phyloP scores from a whole-genome alignment of 2,113 vertebrate genomes.

The Nothoprocta perdicaria region DNA sequence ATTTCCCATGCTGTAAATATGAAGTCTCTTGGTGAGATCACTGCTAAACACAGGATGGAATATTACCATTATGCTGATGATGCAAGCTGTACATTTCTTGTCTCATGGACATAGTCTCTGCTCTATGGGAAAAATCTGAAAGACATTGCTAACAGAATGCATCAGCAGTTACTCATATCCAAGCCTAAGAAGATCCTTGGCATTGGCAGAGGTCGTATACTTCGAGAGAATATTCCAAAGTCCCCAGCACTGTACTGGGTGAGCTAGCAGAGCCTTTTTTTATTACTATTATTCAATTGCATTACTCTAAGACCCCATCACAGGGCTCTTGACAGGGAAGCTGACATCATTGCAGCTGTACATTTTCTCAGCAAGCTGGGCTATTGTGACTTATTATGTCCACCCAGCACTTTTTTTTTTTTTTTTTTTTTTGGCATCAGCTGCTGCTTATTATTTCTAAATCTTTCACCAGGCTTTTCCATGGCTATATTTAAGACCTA shows the following conservation, averaged over 20 bases:
- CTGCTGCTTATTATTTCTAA: conserved; percentile 26
- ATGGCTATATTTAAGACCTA: conserved; percentile 39
- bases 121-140: neutral
- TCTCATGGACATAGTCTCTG: neutral
- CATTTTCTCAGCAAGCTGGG: neutral
- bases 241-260: neutral
- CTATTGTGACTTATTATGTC: conserved; percentile 27
- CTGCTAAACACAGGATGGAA: neutral
- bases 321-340: neutral
- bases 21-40: neutral
- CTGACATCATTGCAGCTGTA: conserved; percentile 22
- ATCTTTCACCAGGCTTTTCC: conserved; percentile 4
- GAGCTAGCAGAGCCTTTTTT: neutral
- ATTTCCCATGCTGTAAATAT: conserved; percentile 11
- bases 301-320: conserved; percentile 7
- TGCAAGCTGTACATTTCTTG: neutral
- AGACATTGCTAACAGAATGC: neutral
- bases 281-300: neutral
- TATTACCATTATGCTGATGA: conserved; percentile 3
- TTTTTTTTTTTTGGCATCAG: conserved; percentile 35
- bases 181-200: neutral
- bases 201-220: neutral
- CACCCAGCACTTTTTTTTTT: neutral
- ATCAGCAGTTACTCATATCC: neutral
- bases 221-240: neutral